These are phyloP conservation scores for Hylaea fasciaria DNA, from an alignment of 2,888 invertebrate genomes.

Conservation along the genomic window DNA sequence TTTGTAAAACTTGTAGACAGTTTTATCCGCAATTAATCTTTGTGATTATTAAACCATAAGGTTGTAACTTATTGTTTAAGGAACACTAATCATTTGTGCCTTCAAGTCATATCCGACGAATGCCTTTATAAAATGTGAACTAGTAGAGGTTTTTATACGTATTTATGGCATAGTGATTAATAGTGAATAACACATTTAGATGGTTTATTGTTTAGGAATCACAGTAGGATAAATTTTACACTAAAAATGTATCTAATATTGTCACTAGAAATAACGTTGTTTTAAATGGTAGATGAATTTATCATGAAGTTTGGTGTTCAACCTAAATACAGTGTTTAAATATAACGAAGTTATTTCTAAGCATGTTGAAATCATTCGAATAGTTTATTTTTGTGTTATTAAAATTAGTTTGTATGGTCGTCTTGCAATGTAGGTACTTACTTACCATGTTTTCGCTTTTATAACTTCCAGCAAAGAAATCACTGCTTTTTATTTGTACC, in stretches of 20 bases:
- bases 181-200: conserved; percentile 64
- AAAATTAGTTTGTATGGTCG: conserved; percentile 35
- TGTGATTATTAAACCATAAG: conserved; percentile 54
- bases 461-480: conserved; percentile 23
- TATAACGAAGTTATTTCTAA: conserved; percentile 62
- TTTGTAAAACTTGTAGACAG: conserved; percentile 42
- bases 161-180: conserved; percentile 63
- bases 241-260: conserved; percentile 48
- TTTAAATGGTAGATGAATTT: conserved; percentile 37
- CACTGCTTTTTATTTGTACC: conserved; percentile 35
- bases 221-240: conserved; percentile 55
- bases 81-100: conserved; percentile 71
- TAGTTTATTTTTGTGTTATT: conserved; percentile 81
- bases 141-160: conserved; percentile 75
- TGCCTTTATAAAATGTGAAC: conserved; percentile 75
- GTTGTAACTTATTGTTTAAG: conserved; percentile 61
- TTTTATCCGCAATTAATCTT: conserved; percentile 58
- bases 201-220: conserved; percentile 61
- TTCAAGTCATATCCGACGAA: conserved; percentile 81
- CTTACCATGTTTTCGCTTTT: conserved; percentile 41
- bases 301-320: conserved; percentile 44
- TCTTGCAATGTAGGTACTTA: conserved; percentile 13
- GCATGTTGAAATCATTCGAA: conserved; percentile 79
- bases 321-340: conserved; percentile 43
- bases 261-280: conserved; percentile 32